Percentiles rank a stretch among this genome's conserved stretches.
These are phyloP conservation scores for Xenus cinereus DNA, from an alignment of 2,113 vertebrate genomes.

Conservation along the genomic window DNA sequence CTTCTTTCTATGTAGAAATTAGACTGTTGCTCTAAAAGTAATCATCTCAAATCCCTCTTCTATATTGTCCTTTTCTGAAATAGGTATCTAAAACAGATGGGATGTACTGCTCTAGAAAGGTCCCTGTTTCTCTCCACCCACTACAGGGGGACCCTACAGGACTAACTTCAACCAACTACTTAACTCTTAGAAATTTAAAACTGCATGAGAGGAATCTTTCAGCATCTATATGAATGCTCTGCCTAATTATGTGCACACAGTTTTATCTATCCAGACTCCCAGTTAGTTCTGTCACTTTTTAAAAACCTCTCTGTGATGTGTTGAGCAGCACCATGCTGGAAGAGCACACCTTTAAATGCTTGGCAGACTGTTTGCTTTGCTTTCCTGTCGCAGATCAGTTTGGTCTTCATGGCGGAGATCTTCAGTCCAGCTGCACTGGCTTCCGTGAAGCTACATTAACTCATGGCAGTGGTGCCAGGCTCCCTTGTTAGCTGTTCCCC, in stretches of 20 bases:
- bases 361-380: background rate
- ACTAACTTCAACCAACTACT: background rate
- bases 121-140: background rate
- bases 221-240: background rate
- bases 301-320: background rate
- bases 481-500: background rate
- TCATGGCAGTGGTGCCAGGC: background rate
- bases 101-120: background rate
- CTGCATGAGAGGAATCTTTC: background rate
- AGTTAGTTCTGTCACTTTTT: background rate
- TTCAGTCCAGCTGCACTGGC: background rate
- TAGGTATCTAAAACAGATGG: background rate
- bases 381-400: background rate
- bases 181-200: background rate
- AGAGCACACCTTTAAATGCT: background rate
- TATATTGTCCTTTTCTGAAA: background rate
- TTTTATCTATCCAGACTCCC: background rate
- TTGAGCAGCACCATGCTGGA: background rate
- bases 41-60: background rate
- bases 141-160: background rate
- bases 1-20: background rate
- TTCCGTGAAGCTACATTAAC: background rate
- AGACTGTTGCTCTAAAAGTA: background rate
- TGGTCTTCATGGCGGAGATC: background rate
- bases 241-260: background rate